Conservation (phyloP, 1,140 invertebrate species). For the Scaptomyza graminum region DNA sequence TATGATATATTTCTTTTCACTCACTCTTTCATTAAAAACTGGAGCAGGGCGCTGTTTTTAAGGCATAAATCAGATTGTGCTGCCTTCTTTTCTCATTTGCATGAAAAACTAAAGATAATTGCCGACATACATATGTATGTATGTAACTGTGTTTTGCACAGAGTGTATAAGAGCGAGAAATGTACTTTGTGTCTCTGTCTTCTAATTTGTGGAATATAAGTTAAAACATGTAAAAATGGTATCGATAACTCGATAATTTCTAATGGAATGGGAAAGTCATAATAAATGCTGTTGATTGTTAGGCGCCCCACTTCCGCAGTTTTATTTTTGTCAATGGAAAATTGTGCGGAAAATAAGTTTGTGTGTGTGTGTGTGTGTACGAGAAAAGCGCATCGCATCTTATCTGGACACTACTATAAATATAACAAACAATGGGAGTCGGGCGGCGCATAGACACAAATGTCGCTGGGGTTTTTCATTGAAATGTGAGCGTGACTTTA, state of each 20-base stretch:
- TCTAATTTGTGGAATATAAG: neutral
- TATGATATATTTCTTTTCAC: conserved; percentile 25
- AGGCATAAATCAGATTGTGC: conserved; percentile 30
- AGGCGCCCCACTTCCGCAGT: conserved; percentile 9
- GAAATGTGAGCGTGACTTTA: conserved; percentile 72
- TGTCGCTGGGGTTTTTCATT: conserved; percentile 53
- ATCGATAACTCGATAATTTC: conserved; percentile 1
- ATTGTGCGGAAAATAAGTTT: conserved; percentile 54
- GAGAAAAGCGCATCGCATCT: conserved; percentile 23
- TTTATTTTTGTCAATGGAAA: conserved; percentile 60
- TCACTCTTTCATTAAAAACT: conserved; percentile 43
- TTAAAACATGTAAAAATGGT: neutral
- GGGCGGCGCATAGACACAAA: conserved; percentile 26
- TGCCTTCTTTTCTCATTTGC: conserved; percentile 48
- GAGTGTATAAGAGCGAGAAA: neutral
- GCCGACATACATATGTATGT: conserved; percentile 13
- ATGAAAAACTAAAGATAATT: conserved; percentile 37
- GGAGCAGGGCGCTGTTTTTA: conserved; percentile 35
- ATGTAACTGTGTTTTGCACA: conserved; percentile 39
- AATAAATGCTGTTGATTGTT: conserved; percentile 15
- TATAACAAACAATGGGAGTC: conserved; percentile 42
- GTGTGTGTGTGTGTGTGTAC: neutral
- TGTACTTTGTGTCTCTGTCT: neutral
- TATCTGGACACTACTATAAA: conserved; percentile 37
- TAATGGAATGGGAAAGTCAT: conserved; percentile 25